Base-by-base conservation (phyloP, 2,797 vertebrate genomes). In the Oreonectes daqikongensis region DNA sequence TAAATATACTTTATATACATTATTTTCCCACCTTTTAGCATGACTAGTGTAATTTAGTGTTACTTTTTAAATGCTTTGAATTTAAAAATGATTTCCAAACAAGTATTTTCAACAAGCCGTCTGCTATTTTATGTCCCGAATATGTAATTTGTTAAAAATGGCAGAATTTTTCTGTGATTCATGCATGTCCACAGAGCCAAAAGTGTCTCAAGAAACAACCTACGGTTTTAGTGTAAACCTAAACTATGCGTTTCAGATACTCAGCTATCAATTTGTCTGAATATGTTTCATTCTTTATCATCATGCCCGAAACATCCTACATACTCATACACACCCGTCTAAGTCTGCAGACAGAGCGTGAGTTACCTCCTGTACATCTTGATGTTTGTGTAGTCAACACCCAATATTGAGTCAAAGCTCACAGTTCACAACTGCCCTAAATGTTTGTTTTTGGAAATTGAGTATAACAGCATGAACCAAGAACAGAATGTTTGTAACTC, bases 251-350 rank as follows among this genome's bases (percentile, higher is more conserved):
- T 50, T 75, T 30, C 60, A 35, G 70, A 72, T 72, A 76, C 44
- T 76, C 79, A 40, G 46, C 24, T 26, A 2, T 66, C 63, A 44
- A 32, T 32, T 63, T 68, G 50, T 71, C 79, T 72, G 22, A 77
- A 73, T 46, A 38, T 8, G 65, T 83, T 30, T 75, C 61, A 66
- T 15, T 79, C 67, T 83, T 81, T 59, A 69, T 83, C 79, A 81
- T 67, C 42, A 26, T 48, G 55, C 48, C 2, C 24, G 30, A 24
- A 28, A 72, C 79, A 73, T 79, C 72, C 79, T 81, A 20, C 66
- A 35, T 42, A 46, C 48, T 63, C 57, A 64, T 22, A 72, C 79
- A 78, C 82, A 72, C 79, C 68, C 72, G 30, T 66, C 63, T 59
- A 24, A 14, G 12, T 65, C 24, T n/a, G 57, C 57, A 70, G 63